These are phyloP conservation scores for Cantharis rufa DNA, from an alignment of 2,888 invertebrate species.

Conservation along the genomic window DNA sequence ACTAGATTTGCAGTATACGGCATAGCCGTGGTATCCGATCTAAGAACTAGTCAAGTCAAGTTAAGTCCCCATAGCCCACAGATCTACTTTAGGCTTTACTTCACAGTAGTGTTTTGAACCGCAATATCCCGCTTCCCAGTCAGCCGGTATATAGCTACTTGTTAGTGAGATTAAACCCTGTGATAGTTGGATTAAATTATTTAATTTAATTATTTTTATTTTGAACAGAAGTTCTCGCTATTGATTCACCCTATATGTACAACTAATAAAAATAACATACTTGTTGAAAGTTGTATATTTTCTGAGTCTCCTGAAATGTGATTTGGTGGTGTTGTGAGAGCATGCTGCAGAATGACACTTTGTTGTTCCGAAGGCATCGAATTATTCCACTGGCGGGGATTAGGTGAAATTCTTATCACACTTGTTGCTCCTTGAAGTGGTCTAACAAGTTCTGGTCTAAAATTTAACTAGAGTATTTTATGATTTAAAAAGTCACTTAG, in stretches of 20 bases:
- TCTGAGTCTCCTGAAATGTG: conserved; percentile 40
- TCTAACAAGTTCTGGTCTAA: conserved; percentile 73
- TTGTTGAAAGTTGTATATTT: conserved; percentile 36
- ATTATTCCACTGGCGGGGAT: conserved; percentile 57
- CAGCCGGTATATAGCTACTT: too few relatives aligned
- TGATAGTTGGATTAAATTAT: too few relatives aligned
- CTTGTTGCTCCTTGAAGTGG: conserved; percentile 71
- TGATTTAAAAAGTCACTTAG: background rate
- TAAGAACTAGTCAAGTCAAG: too few relatives aligned
- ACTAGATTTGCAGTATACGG: too few relatives aligned
- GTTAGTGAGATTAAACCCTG: too few relatives aligned
- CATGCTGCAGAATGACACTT: conserved; percentile 52
- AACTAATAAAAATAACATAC: conserved; percentile 7
- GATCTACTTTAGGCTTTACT: too few relatives aligned
- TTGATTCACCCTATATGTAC: background rate
- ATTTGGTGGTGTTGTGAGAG: conserved; percentile 44
- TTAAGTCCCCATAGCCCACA: too few relatives aligned
- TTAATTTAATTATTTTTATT: too few relatives aligned
- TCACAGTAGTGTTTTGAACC: too few relatives aligned
- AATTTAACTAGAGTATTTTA: conserved; percentile 15
- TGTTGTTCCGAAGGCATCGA: conserved; percentile 53
- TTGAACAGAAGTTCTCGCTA: background rate
- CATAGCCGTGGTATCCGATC: too few relatives aligned
- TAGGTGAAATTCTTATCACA: conserved; percentile 84
- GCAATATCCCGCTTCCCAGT: too few relatives aligned